Evolutionary conservation across 2,888 invertebrate species (phyloP).

Genomic region (Euzophera pinguis): DNA sequence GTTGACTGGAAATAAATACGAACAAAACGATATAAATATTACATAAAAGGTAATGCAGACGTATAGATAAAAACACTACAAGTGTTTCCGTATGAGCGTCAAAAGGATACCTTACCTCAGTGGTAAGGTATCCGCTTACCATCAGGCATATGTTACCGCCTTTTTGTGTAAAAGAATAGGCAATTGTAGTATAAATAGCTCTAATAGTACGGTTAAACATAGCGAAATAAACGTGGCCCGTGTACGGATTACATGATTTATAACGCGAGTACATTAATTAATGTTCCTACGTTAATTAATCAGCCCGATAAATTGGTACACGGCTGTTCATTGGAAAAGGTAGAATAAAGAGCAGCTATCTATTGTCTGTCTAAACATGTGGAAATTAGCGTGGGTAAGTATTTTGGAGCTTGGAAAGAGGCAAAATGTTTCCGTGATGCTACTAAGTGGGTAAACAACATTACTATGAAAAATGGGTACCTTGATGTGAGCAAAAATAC

Average conservation of each 20-base stretch:
- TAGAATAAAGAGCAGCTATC: conserved; percentile 10
- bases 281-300: conserved; percentile 10
- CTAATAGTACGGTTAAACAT: background rate
- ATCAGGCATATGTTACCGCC: no score
- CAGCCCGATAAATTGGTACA: conserved; percentile 10
- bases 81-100: no score
- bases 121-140: no score
- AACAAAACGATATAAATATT: no score
- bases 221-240: background rate
- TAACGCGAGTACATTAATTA: conserved; percentile 12
- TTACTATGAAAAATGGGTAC: no score
- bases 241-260: conserved; percentile 11
- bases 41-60: no score
- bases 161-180: background rate
- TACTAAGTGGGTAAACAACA: no score
- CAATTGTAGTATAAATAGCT: background rate
- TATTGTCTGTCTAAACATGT: conserved; percentile 2
- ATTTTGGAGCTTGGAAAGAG: background rate
- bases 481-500: no score
- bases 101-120: no score
- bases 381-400: background rate
- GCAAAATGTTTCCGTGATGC: no score
- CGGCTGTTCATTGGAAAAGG: conserved; percentile 7
- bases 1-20: no score
- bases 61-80: no score